Percentiles rank a stretch among this genome's conserved stretches.
Conservation (phyloP, 2,888 invertebrate species). For the Pelosia muscerda region DNA sequence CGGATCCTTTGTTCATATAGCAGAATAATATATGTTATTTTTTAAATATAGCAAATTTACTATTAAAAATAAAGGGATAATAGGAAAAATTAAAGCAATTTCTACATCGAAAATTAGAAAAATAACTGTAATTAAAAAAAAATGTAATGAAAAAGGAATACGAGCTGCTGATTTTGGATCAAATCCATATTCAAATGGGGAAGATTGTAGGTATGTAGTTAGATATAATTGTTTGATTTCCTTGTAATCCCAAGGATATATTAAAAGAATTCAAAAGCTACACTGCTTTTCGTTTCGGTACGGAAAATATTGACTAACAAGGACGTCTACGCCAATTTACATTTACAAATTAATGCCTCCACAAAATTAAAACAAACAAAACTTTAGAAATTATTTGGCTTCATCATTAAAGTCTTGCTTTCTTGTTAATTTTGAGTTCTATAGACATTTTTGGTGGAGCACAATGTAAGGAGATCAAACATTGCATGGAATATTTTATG, state of each 20-base stretch:
- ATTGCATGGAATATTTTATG: background rate
- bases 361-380: conserved; percentile 21
- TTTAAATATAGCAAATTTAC: conserved; percentile 52
- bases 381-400: conserved; percentile 28
- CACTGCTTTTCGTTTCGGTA: background rate
- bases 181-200: conserved; percentile 87
- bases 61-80: conserved; percentile 77
- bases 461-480: background rate
- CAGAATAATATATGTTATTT: no score
- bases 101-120: conserved; percentile 92
- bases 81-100: conserved; percentile 88
- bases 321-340: conserved; percentile 10
- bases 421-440: conserved; percentile 20
- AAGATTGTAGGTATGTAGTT: no score
- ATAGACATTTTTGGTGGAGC: background rate
- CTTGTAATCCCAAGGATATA: no score
- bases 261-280: background rate
- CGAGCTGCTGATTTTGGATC: conserved; percentile 72
- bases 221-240: no score
- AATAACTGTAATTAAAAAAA: conserved; percentile 89
- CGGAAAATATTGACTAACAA: conserved; percentile 1
- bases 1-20: no score
- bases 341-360: conserved; percentile 12
- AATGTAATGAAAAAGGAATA: conserved; percentile 81
- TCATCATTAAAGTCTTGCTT: conserved; percentile 34